phyloP scores from a whole-genome alignment of 2,888 invertebrate genomes.

The Calameuta pallipes region DNA sequence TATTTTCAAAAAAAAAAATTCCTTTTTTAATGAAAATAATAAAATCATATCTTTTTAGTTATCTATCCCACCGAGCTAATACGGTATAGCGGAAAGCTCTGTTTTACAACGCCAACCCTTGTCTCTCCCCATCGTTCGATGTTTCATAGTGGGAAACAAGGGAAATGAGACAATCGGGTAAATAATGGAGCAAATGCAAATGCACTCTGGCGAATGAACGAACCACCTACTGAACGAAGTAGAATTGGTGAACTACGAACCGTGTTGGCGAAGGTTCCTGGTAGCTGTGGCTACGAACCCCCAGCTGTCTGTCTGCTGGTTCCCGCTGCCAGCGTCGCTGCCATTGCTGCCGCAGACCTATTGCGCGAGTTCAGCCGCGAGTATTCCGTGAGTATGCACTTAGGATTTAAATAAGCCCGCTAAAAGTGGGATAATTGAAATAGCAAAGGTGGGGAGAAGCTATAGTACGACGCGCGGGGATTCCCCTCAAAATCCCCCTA shows the following conservation, averaged over 20 bases:
- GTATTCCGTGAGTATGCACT: conserved; percentile 48
- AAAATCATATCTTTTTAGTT: not conserved
- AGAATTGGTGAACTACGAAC: not conserved
- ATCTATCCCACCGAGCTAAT: not conserved
- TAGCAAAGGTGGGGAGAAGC: conserved; percentile 30
- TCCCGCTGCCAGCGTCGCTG: not conserved
- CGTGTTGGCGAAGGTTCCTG: not conserved
- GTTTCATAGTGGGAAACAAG: conserved; percentile 31
- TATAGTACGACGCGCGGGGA: not conserved
- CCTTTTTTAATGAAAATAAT: not conserved
- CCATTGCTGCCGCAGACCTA: not conserved
- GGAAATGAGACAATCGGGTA: conserved; percentile 49
- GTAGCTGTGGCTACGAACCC: not conserved
- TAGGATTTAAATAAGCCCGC: conserved; percentile 58
- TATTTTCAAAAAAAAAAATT: not conserved
- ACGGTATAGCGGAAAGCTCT: not conserved
- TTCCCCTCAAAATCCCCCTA: not conserved
- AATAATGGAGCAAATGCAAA: conserved; percentile 56
- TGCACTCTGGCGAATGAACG: conserved; percentile 43
- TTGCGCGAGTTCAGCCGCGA: conserved; percentile 5
- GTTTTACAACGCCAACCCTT: not conserved
- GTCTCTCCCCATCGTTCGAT: not conserved
- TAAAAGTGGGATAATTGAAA: conserved; percentile 59
- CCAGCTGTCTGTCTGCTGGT: not conserved
- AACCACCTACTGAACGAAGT: conserved; percentile 12